Conservation (phyloP, 2,888 invertebrate genomes). For the Clostera curtula region DNA sequence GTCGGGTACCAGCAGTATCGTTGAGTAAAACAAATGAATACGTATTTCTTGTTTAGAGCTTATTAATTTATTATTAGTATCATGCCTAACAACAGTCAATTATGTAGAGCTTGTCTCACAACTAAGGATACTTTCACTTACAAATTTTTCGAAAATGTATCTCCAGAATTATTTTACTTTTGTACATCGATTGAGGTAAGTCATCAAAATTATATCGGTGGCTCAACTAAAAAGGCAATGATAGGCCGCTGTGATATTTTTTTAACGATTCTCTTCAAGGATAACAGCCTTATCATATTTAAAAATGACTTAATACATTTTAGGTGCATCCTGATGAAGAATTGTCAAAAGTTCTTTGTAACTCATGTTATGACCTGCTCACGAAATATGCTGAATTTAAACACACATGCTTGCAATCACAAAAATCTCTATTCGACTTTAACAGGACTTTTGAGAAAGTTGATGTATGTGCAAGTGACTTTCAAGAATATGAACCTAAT, state of each 20-base stretch:
- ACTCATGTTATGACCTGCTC: slow-evolving; percentile 44
- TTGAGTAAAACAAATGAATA: no score
- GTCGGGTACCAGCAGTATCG: no score
- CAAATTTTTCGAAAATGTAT: slow-evolving; percentile 45
- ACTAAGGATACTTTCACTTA: slow-evolving; percentile 42
- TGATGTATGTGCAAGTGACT: slow-evolving; percentile 3
- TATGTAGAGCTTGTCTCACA: slow-evolving; percentile 59
- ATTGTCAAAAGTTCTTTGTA: slow-evolving; percentile 52
- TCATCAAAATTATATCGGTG: not conserved
- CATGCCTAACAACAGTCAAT: slow-evolving; percentile 28
- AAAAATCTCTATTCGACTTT: slow-evolving; percentile 34
- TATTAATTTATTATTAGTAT: slow-evolving; percentile 10
- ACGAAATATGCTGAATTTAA: slow-evolving; percentile 51
- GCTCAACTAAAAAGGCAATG: not conserved
- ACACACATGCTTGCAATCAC: slow-evolving; percentile 49
- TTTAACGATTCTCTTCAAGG: not conserved
- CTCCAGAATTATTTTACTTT: slow-evolving; percentile 47
- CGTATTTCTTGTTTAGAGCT: slow-evolving; percentile 24
- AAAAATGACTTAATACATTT: slow-evolving; percentile 13
- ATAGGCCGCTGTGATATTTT: not conserved
- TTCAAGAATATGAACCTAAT: slow-evolving; percentile 3
- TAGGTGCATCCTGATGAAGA: slow-evolving; percentile 44
- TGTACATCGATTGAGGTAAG: slow-evolving; percentile 61
- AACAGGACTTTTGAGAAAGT: slow-evolving; percentile 23
- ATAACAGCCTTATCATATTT: not conserved